A percentile compares a stretch with the other conserved stretches of the same genome.
Evolutionary conservation across 2,797 vertebrate species (phyloP).

Genomic region (Eulemur rubriventer): DNA sequence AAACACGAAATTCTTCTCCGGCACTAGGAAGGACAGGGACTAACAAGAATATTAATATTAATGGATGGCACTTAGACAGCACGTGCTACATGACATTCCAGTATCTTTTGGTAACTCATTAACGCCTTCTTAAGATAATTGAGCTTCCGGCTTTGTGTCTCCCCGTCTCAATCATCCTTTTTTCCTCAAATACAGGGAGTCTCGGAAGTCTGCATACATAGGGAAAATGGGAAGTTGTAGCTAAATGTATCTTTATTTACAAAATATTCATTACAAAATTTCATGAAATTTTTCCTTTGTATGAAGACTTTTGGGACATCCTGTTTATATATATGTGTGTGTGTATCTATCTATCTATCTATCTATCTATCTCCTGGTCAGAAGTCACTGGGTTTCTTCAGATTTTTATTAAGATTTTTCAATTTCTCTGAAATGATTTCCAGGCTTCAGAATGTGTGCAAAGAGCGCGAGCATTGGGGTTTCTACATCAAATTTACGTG

Average conservation of each 20-base stretch:
- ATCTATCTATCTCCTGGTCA: neutral
- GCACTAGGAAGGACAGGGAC: neutral
- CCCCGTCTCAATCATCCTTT: rapidly evolving
- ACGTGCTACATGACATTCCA: rapidly evolving
- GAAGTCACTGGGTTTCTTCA: neutral
- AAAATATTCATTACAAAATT: too few species aligned
- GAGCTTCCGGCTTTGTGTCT: rapidly evolving
- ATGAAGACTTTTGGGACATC: too few species aligned
- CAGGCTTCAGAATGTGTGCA: neutral
- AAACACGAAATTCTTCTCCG: neutral
- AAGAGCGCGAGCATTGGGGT: neutral
- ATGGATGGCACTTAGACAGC: rapidly evolving
- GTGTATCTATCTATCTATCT: too few species aligned
- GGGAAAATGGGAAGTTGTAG: too few species aligned
- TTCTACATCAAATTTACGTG: neutral
- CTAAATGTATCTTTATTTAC: too few species aligned
- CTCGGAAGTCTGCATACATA: too few species aligned
- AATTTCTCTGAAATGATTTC: neutral
- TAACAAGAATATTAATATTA: too few species aligned
- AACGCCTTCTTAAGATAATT: too few species aligned
- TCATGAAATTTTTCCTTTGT: too few species aligned
- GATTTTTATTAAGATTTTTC: neutral
- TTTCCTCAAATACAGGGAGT: neutral
- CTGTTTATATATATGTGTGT: too few species aligned
- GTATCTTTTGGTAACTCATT: neutral